These are phyloP conservation scores for Acyrthosiphon pisum DNA, from an alignment of 1,140 invertebrate genomes.

Conservation along the genomic window DNA sequence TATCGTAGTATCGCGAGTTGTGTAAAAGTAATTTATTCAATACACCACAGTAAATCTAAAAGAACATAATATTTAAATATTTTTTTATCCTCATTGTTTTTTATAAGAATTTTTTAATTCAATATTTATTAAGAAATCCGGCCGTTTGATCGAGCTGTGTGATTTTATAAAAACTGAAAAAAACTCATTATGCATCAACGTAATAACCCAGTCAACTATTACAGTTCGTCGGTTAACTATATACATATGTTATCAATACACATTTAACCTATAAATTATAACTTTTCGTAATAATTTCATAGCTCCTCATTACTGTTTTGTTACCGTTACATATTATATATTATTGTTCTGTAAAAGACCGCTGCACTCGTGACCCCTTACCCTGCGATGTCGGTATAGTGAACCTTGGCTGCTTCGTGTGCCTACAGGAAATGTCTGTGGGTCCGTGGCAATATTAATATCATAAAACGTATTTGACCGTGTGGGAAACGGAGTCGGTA, in stretches of 20 bases:
- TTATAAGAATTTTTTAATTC: background rate
- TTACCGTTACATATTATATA: background rate
- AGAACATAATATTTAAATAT: background rate
- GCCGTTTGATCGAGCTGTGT: background rate
- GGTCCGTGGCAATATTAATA: background rate
- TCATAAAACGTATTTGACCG: background rate
- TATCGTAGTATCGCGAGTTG: background rate
- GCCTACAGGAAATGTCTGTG: conserved; percentile 17
- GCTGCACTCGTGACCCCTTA: background rate
- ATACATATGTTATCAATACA: background rate
- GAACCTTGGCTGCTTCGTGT: background rate
- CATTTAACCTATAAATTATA: background rate
- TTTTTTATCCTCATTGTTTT: background rate
- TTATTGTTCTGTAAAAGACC: background rate
- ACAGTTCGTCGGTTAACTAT: background rate
- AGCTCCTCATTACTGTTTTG: background rate
- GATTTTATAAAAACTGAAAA: background rate
- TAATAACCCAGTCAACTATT: background rate
- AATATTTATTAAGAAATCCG: background rate
- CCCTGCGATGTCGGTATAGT: background rate
- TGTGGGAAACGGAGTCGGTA: background rate
- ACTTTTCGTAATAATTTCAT: background rate
- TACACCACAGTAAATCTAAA: background rate
- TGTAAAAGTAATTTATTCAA: background rate
- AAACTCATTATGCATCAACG: background rate